These are phyloP conservation scores for Cantharis flavilabris DNA, from an alignment of 2,888 invertebrate genomes.

Conservation along the genomic window DNA sequence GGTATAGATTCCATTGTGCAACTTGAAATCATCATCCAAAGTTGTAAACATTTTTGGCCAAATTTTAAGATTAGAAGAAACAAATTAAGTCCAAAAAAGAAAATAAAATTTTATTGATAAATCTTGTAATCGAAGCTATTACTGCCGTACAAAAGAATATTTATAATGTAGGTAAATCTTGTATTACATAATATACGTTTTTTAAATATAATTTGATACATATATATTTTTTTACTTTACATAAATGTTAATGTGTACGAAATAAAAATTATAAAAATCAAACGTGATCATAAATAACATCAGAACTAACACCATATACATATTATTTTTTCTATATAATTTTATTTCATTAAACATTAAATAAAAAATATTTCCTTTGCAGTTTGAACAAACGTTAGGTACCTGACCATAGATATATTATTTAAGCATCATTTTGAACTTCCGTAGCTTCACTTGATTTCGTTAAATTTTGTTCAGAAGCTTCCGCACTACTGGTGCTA, in stretches of 20 bases:
- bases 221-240: slow-evolving; percentile 21
- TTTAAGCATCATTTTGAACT: neutral
- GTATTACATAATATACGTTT: slow-evolving; percentile 11
- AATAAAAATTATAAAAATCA: slow-evolving; percentile 10
- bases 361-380: neutral
- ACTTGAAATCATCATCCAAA: neutral
- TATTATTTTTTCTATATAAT: neutral
- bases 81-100: neutral
- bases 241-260: slow-evolving; percentile 6
- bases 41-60: neutral
- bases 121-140: slow-evolving; percentile 8
- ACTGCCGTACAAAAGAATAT: slow-evolving; percentile 13
- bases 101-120: neutral
- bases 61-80: neutral
- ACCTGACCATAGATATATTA: neutral
- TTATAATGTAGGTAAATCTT: slow-evolving; percentile 11
- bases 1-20: neutral
- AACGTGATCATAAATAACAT: neutral
- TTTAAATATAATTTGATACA: slow-evolving; percentile 13
- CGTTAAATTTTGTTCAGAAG: neutral
- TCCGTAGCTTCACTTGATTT: neutral
- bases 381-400: neutral
- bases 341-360: neutral
- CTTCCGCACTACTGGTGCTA: neutral
- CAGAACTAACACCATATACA: neutral